Percentiles rank a stretch among this genome's conserved stretches.
Conservation (phyloP, 2,113 vertebrate species). For the Vulpes ferrilata region DNA sequence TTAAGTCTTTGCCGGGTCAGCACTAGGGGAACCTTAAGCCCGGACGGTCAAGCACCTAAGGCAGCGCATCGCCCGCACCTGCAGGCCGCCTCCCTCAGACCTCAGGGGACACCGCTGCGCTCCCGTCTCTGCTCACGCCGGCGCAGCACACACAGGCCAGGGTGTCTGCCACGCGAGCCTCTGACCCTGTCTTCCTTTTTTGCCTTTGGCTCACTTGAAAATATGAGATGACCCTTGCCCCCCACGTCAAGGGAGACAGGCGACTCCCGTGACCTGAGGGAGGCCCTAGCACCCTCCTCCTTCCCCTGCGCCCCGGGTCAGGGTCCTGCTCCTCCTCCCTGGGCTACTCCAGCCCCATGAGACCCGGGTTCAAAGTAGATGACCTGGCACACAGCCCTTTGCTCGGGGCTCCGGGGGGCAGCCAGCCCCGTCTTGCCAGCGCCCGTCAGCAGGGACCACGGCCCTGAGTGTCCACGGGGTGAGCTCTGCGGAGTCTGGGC, state of each 20-base stretch:
- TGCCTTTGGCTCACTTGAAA: not conserved
- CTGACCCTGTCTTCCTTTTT: not conserved
- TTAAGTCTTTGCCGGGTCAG: not conserved
- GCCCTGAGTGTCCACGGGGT: not conserved
- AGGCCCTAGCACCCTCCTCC: too few relatives aligned
- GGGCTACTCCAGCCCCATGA: not conserved
- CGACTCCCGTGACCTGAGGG: not conserved
- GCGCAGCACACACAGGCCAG: too few relatives aligned
- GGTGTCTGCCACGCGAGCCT: not conserved
- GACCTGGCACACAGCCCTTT: too few relatives aligned
- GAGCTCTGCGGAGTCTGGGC: too few relatives aligned
- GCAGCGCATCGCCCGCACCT: fast-evolving
- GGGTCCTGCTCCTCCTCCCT: not conserved
- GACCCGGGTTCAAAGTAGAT: too few relatives aligned
- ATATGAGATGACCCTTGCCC: not conserved
- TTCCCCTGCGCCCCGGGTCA: too few relatives aligned
- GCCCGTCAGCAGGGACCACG: too few relatives aligned
- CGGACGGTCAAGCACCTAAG: too few relatives aligned
- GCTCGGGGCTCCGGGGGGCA: too few relatives aligned
- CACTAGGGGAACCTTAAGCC: not conserved
- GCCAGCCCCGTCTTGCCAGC: too few relatives aligned
- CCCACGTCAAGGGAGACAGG: not conserved
- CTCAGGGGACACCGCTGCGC: too few relatives aligned
- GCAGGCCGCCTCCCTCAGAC: not conserved
- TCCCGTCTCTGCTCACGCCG: not conserved